phyloP scores from a whole-genome alignment of 2,888 invertebrate genomes.

The Agrenia bidenticulata region DNA sequence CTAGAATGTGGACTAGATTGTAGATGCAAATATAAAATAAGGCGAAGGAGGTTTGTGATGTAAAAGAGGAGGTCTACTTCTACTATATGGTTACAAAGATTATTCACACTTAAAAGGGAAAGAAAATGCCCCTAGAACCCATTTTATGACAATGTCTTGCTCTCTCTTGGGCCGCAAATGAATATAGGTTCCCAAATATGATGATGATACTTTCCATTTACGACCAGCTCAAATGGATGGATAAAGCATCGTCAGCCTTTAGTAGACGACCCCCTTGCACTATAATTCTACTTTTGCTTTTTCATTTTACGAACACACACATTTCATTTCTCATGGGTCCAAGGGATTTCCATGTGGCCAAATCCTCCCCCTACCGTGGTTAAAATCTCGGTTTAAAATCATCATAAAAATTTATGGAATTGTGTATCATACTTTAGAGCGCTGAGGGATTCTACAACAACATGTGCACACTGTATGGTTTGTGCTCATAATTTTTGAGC shows the following conservation, averaged over 20 bases:
- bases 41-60: no score
- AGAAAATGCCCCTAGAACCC: conserved; percentile 42
- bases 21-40: no score
- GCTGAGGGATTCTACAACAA: no score
- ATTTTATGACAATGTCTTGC: conserved; percentile 49
- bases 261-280: conserved; percentile 5
- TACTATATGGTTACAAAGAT: conserved; percentile 31
- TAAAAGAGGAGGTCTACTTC: no score
- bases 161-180: conserved; percentile 41
- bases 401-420: conserved; percentile 25
- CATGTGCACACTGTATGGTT: no score
- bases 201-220: conserved; percentile 49
- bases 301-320: conserved; percentile 5
- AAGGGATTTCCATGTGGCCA: conserved; percentile 12
- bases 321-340: conserved; percentile 20
- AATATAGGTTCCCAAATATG: conserved; percentile 42
- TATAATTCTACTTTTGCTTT: conserved; percentile 10
- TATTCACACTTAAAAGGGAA: conserved; percentile 48
- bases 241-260: conserved; percentile 37
- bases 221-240: conserved; percentile 47
- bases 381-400: conserved; percentile 23
- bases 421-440: conserved; percentile 8
- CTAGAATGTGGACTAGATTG: no score
- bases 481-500: no score
- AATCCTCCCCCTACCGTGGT: conserved; percentile 19